Conservation (phyloP, 2,888 invertebrate genomes). For the Prosapia bicincta region DNA sequence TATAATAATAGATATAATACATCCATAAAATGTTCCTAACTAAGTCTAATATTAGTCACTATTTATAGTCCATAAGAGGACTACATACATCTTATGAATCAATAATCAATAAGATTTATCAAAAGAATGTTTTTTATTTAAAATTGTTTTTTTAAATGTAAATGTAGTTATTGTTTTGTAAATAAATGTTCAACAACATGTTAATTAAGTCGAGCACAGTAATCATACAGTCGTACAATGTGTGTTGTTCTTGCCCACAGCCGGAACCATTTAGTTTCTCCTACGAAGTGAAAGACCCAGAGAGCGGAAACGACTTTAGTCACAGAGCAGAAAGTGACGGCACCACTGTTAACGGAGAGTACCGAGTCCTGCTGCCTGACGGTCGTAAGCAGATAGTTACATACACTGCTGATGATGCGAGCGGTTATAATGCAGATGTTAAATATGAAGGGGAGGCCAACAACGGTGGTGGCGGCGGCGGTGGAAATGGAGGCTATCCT, state of each 20-base stretch:
- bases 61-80: no score
- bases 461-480: conserved; percentile 32
- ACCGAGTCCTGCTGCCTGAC: conserved; percentile 38
- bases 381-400: conserved; percentile 38
- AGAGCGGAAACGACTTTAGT: conserved; percentile 41
- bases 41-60: no score
- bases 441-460: conserved; percentile 39
- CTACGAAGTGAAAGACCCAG: conserved; percentile 42
- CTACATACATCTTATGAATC: no score
- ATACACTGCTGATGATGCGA: conserved; percentile 38
- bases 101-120: no score
- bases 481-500: conserved; percentile 27
- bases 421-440: conserved; percentile 39
- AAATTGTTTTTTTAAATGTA: no score
- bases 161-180: no score
- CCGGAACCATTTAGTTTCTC: conserved; percentile 42
- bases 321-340: conserved; percentile 42
- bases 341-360: conserved; percentile 38
- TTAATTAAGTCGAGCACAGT: no score
- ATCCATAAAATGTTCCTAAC: no score
- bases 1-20: no score
- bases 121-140: no score
- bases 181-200: no score
- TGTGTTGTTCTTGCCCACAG: conserved; percentile 32
- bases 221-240: not conserved